Evolutionary conservation across 2,113 vertebrate species (phyloP).

Genomic region (Elgaria multicarinata): DNA sequence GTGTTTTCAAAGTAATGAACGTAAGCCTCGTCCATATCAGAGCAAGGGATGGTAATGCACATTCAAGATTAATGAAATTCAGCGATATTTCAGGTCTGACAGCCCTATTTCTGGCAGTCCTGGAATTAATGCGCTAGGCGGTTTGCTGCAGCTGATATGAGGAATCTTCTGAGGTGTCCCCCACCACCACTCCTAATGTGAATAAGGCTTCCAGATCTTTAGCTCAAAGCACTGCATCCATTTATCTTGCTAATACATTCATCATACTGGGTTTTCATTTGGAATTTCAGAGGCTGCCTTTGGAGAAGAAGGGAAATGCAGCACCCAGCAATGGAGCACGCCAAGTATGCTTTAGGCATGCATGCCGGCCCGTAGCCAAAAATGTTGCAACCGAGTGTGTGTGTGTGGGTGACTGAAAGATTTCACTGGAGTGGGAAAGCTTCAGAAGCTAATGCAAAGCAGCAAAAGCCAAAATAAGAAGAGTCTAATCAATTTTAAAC

Average conservation of each 20-base stretch:
- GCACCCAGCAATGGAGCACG: conserved; percentile 61
- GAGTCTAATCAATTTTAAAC: not conserved
- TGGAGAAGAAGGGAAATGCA: conserved; percentile 50
- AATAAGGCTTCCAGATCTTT: conserved; percentile 67
- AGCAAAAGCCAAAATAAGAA: not conserved
- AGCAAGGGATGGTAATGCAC: conserved; percentile 54
- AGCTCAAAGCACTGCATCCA: conserved; percentile 64
- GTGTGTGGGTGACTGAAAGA: not conserved
- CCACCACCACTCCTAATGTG: conserved; percentile 31
- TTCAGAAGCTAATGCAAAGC: not conserved
- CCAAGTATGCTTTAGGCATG: conserved; percentile 54
- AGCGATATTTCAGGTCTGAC: conserved; percentile 75
- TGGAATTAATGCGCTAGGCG: conserved; percentile 69
- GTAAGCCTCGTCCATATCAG: conserved; percentile 56
- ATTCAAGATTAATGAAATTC: conserved; percentile 72
- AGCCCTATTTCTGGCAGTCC: conserved; percentile 75
- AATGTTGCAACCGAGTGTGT: not conserved
- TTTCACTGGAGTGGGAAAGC: too few species aligned
- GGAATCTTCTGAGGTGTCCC: conserved; percentile 61
- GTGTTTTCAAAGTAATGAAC: conserved; percentile 34
- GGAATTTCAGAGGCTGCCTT: conserved; percentile 65
- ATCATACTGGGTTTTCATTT: conserved; percentile 62
- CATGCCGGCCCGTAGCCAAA: not conserved
- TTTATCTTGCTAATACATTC: conserved; percentile 69
- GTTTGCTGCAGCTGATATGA: conserved; percentile 70